Percentiles rank a stretch among this genome's conserved stretches.
phyloP scores from a whole-genome alignment of 2,888 invertebrate species.

The Rhingia campestris region DNA sequence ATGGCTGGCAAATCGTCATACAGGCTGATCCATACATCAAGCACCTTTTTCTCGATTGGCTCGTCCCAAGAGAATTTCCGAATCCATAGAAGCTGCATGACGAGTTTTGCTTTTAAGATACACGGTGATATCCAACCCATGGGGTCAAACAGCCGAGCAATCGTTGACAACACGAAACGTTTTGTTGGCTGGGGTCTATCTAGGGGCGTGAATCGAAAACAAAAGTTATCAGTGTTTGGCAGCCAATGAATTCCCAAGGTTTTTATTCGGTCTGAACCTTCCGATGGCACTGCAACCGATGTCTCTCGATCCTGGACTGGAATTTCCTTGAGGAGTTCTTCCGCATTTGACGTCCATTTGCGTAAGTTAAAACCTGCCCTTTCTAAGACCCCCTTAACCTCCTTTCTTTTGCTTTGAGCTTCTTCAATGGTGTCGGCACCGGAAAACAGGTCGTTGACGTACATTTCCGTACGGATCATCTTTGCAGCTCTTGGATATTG shows the following conservation, averaged over 20 bases:
- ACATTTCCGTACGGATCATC: conserved; percentile 20
- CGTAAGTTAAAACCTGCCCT: conserved; percentile 3
- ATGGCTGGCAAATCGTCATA: conserved; percentile 12
- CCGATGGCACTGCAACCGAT: conserved; percentile 7
- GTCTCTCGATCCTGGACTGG: not conserved
- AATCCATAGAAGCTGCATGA: conserved; percentile 17
- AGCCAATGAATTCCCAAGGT: conserved; percentile 28
- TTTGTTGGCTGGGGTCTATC: conserved; percentile 13
- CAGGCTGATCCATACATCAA: conserved; percentile 14
- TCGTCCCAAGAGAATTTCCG: conserved; percentile 27
- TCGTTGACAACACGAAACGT: conserved; percentile 22
- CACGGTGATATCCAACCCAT: conserved; percentile 36
- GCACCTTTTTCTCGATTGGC: not conserved
- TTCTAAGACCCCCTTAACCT: conserved; percentile 11
- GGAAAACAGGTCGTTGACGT: conserved; percentile 25
- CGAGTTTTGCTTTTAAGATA: conserved; percentile 16
- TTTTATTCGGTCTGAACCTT: conserved; percentile 19
- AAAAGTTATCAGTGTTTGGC: conserved; percentile 6
- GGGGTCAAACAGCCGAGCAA: conserved; percentile 29
- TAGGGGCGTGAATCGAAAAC: conserved; percentile 23
- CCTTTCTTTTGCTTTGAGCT: conserved; percentile 23
- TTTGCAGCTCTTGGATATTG: conserved; percentile 8
- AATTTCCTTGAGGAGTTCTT: conserved; percentile 1
- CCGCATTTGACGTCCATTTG: conserved; percentile 24
- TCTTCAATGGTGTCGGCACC: conserved; percentile 19